These are phyloP conservation scores for Cheilosia urbana DNA, from an alignment of 2,888 invertebrate genomes.

Conservation along the genomic window DNA sequence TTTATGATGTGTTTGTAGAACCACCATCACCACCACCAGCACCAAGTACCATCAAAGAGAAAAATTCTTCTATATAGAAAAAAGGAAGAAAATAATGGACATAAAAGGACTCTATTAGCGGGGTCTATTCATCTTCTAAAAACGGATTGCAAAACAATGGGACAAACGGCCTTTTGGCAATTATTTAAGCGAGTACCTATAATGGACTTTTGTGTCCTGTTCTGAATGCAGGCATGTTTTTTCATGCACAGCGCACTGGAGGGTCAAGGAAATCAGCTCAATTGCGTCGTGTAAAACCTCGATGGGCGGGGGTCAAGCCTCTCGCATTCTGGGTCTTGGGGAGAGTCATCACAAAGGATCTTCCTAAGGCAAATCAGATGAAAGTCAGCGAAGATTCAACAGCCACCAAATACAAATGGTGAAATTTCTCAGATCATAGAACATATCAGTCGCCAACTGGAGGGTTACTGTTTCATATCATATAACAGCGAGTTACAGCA, in stretches of 20 bases:
- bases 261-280: conserved; percentile 25
- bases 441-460: no score
- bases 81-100: conserved; percentile 26
- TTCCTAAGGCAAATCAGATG: no score
- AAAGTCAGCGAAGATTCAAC: no score
- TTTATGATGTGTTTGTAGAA: not conserved
- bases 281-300: conserved; percentile 8
- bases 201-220: conserved; percentile 42
- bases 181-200: conserved; percentile 51
- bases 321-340: not conserved
- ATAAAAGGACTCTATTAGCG: conserved; percentile 71
- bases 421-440: no score
- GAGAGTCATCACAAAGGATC: not conserved
- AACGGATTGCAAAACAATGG: conserved; percentile 51
- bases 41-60: conserved; percentile 60
- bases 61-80: conserved; percentile 31
- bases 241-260: not conserved
- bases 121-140: conserved; percentile 64
- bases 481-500: no score
- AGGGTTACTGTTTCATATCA: no score
- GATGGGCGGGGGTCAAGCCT: not conserved
- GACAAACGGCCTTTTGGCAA: conserved; percentile 62
- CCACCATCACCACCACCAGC: not conserved
- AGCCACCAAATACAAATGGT: no score
- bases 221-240: conserved; percentile 6